Evolutionary conservation across 30 jellyfish, hydroid and myxozoan species (phyloP), one percentile per base, ranked within the genome.

Genomic region (Aurelia sp.): DNA sequence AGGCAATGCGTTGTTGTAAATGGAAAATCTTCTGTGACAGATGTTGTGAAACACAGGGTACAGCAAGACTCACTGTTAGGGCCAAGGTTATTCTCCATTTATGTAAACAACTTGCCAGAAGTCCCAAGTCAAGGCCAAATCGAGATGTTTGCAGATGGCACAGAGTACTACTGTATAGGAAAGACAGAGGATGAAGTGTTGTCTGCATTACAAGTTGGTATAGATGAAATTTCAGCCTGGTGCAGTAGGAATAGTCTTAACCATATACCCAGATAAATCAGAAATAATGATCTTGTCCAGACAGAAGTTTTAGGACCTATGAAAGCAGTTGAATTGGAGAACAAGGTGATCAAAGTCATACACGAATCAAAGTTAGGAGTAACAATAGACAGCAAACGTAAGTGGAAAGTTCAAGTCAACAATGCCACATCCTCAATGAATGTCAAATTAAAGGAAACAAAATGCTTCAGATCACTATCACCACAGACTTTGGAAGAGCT

Each of bases 101-200:
- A n/a, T 0, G 66, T 57, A 57, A 57, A 57, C 20, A 2, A 57
- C 66, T 57, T 57, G 66, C 66, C 66, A 57, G 66, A 57, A 57
- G 66, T n/a, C 66, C 66, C 20, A 57, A 57, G 17, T n/a, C 66
- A 57, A 57, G 66, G 66, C 66, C 66, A 57, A 57, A 57, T 57
- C 2, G 20, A 57, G 66, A 57, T n/a, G n/a, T n/a, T n/a, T n/a
- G n/a, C n/a, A n/a, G n/a, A n/a, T 57, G 66, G 2, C 66, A 57
- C 66, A 0, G 66, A 57, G 66, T 57, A n/a, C 66, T 57, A n/a
- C 17, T 57, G 17, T 57, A 2, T 57, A 57, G 66, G 66, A 57
- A 57, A 57, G 66, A 57, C 66, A 57, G 66, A 57, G 66, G 66
- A 57, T 57, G 66, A 57, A 57, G 66, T n/a, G 17, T 57, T 57